Percentiles rank a stretch among this genome's conserved stretches.
phyloP scores from a whole-genome alignment of 2,888 invertebrate genomes.

The Drosophila pseudotakahashii region DNA sequence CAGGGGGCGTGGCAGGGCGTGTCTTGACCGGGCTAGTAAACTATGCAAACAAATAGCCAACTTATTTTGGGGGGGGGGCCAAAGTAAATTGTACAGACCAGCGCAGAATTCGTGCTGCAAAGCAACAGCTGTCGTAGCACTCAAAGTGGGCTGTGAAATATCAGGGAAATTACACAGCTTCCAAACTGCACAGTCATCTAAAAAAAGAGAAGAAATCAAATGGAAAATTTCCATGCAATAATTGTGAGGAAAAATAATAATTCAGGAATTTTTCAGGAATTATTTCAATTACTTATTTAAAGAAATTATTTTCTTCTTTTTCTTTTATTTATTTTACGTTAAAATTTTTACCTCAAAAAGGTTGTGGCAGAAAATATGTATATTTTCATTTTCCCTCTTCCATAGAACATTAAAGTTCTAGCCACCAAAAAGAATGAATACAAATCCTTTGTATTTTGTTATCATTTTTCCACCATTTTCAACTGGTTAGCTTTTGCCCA shows the following conservation, averaged over 20 bases:
- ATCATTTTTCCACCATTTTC: constrained; percentile 33
- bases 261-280: not conserved
- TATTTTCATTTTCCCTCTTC: not conserved
- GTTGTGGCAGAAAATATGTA: too few species aligned
- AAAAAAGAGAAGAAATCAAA: constrained; percentile 1
- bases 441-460: not conserved
- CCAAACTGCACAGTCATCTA: constrained; percentile 25
- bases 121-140: constrained; percentile 36
- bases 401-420: not conserved
- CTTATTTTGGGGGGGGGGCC: constrained; percentile 17
- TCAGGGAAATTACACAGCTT: constrained; percentile 25
- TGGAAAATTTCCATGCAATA: not conserved
- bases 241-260: too few species aligned
- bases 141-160: constrained; percentile 35
- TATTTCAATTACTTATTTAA: too few species aligned
- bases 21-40: constrained; percentile 48
- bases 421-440: not conserved
- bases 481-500: not conserved
- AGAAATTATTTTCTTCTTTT: too few species aligned
- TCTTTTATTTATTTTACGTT: too few species aligned
- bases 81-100: constrained; percentile 42
- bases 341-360: too few species aligned
- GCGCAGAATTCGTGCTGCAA: constrained; percentile 27
- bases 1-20: constrained; percentile 46
- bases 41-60: constrained; percentile 54